Percentiles rank a stretch among this genome's conserved stretches.
These are phyloP conservation scores for Ichneumoninae sp. DNA, from an alignment of 2,888 invertebrate species.

Conservation along the genomic window DNA sequence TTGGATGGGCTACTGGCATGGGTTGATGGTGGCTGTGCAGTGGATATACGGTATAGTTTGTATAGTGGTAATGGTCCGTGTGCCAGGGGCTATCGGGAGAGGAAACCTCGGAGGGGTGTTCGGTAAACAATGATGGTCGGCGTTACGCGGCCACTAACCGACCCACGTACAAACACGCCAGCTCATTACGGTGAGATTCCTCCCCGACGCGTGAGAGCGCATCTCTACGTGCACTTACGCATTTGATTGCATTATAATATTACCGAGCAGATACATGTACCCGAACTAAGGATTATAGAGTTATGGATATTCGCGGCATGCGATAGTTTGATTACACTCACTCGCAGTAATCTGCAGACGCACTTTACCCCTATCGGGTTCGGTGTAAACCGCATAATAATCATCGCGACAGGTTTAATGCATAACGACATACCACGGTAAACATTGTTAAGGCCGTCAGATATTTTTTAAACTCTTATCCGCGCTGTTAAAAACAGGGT, in stretches of 20 bases:
- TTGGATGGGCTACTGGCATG: conserved; percentile 50
- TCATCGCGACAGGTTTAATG: background rate
- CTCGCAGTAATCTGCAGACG: background rate
- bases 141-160: conserved; percentile 76
- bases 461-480: background rate
- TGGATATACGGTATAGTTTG: conserved; percentile 23
- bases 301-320: conserved; percentile 36
- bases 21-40: conserved; percentile 10
- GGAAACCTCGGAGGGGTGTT: conserved; percentile 55
- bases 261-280: conserved; percentile 51
- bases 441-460: background rate
- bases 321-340: conserved; percentile 51
- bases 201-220: conserved; percentile 77
- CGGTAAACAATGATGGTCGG: conserved; percentile 81
- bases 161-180: conserved; percentile 78
- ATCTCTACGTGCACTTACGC: conserved; percentile 74
- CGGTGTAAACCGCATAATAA: background rate
- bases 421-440: background rate
- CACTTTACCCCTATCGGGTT: background rate
- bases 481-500: background rate
- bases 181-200: conserved; percentile 79
- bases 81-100: conserved; percentile 52
- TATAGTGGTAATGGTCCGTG: conserved; percentile 44
- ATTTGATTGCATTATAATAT: conserved; percentile 82
- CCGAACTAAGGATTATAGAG: background rate